phyloP scores from a whole-genome alignment of 2,113 vertebrate genomes.

The Edolisoma coerulescens region DNA sequence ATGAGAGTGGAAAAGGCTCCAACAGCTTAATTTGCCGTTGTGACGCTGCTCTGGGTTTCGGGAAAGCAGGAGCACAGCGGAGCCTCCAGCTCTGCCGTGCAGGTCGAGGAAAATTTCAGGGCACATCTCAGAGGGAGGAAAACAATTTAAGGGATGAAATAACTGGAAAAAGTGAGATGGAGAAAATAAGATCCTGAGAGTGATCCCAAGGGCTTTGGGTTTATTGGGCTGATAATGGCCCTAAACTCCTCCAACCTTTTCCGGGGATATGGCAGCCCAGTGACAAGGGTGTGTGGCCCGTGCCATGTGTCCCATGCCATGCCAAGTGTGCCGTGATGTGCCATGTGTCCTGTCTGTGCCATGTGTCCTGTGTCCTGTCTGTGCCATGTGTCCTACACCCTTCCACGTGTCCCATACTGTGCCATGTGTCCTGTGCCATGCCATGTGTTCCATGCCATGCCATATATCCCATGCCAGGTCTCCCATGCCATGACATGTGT shows the following conservation, averaged over 20 bases:
- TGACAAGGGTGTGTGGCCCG: fast-evolving
- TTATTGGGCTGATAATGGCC: neutral
- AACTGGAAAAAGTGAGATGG: neutral
- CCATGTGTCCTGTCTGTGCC: neutral
- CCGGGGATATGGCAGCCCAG: fast-evolving
- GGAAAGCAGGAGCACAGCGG: neutral
- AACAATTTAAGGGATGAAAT: neutral
- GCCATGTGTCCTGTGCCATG: neutral
- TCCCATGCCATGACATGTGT: neutral
- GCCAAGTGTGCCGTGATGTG: neutral
- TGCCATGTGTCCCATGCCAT: neutral
- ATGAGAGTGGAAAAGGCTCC: neutral
- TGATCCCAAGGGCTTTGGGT: neutral
- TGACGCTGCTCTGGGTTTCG: neutral
- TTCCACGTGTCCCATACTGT: neutral
- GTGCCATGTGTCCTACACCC: neutral
- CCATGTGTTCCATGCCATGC: fast-evolving
- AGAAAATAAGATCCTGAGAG: neutral
- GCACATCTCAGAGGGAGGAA: neutral
- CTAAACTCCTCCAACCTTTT: fast-evolving
- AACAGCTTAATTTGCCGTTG: neutral
- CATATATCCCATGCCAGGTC: neutral
- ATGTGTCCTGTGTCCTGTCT: too few relatives aligned
- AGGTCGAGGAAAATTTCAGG: neutral
- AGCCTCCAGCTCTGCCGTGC: neutral